Evolutionary conservation across 2,888 invertebrate species (phyloP).

Genomic region (Endotricha flammealis): DNA sequence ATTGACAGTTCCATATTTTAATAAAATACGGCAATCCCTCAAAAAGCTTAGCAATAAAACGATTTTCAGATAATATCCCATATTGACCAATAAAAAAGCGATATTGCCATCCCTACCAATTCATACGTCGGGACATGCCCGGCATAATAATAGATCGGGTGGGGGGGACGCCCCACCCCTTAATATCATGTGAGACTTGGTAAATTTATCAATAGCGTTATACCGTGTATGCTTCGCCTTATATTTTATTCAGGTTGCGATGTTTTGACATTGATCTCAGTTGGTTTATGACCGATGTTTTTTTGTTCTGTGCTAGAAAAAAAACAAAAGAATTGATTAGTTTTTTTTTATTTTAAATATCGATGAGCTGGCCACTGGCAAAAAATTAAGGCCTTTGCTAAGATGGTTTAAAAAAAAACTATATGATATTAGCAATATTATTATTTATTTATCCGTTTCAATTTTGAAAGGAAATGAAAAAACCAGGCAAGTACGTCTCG

Average conservation of each 20-base stretch:
- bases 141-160: conserved; percentile 72
- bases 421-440: no score
- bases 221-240: conserved; percentile 52
- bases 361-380: no score
- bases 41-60: not conserved
- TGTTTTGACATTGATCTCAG: conserved; percentile 57
- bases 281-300: conserved; percentile 19
- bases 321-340: no score
- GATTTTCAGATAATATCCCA: conserved; percentile 2
- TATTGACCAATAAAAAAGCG: conserved; percentile 8
- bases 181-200: conserved; percentile 71
- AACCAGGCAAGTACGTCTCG: no score
- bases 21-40: not conserved
- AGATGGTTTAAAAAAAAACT: no score
- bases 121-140: conserved; percentile 62
- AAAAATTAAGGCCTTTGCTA: no score
- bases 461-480: no score
- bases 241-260: conserved; percentile 65
- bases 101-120: conserved; percentile 48
- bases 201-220: conserved; percentile 76
- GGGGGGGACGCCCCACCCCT: conserved; percentile 59
- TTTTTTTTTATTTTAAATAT: no score
- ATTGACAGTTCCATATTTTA: no score
- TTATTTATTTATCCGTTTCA: no score
- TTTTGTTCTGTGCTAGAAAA: no score